Conservation (phyloP, 2,888 invertebrate species). For the Gryllus longicercus region DNA sequence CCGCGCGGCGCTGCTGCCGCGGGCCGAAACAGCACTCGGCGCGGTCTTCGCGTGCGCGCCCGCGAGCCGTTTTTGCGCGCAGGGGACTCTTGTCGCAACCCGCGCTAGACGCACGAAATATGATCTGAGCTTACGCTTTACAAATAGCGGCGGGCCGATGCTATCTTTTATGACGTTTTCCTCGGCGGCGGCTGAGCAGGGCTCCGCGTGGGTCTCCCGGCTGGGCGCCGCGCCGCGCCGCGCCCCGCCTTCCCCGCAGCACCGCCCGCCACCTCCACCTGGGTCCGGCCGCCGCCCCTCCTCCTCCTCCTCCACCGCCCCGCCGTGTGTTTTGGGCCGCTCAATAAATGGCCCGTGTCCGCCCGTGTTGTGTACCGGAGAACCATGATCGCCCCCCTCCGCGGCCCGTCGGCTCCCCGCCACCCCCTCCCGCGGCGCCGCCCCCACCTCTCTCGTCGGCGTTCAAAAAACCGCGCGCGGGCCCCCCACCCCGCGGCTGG, state of each 20-base stretch:
- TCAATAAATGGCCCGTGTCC: constrained; percentile 17
- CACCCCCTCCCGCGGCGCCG: neutral
- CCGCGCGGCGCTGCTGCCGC: too few species aligned
- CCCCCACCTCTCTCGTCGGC: neutral
- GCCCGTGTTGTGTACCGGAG: constrained; percentile 17
- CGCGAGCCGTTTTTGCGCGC: neutral
- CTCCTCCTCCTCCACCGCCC: neutral
- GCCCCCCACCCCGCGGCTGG: neutral
- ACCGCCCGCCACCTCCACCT: neutral
- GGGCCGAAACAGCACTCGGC: too few species aligned
- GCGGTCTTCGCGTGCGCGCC: too few species aligned
- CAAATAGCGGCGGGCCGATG: neutral
- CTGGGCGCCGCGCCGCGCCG: too few species aligned
- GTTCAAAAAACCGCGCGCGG: neutral
- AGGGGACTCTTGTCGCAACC: neutral
- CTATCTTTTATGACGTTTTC: constrained; percentile 17
- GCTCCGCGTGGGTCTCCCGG: neutral
- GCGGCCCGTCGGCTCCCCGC: neutral
- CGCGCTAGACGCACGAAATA: neutral
- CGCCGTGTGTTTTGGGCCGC: constrained; percentile 10
- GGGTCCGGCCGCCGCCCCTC: neutral
- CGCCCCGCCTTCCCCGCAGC: too few species aligned
- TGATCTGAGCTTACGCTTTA: constrained; percentile 9
- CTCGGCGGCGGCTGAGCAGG: neutral
- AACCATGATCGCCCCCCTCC: constrained; percentile 25